Evolutionary conservation across 2,797 vertebrate species (phyloP), one percentile per base, ranked within the genome.

Genomic region (Hypotaenidia philippensis): DNA sequence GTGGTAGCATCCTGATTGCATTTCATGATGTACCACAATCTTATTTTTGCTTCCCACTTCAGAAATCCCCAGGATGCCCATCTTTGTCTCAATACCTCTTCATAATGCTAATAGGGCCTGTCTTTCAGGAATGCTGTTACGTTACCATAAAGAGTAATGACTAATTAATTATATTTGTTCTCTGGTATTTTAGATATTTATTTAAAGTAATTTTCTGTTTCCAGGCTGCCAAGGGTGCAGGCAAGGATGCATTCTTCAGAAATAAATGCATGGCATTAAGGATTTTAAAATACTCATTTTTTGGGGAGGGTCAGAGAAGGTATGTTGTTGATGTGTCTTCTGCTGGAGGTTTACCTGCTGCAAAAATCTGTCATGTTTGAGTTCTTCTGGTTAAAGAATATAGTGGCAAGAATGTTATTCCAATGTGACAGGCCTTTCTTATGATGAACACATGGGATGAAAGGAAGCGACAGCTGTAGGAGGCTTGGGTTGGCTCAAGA

Each of bases 191-290:
- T 65, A 81, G 50, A 41, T 90, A 90, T 71, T 89, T 96, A 87
- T 91, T 96, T 88, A 65, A 91, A 94, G 53, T 41, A n/a, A 55
- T 74, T 96, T 95, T 91, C 50, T 77, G 21, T 74, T 82, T 82
- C 65, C 44, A 57, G 31, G 57, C 61, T 91, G 49, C 52, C 70
- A 90, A 78, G 52, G 53, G 70, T 70, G 10, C 32, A 83, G 59
- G 41, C 59, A 87, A 89, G 44, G n/a, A 70, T 91, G 13, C 29
- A 11, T 56, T 84, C 80, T 91, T 92, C 60, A 70, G 70, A 91
- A 63, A 63, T 25, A 59, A 66, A 76, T 49, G 8, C 65, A 47
- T 26, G 34, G 34, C 41, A 91, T 72, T 71, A 74, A 40, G 56
- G 69, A 79, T 90, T 87, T 88, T 83, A 63, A 95, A 90, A 86